Percentiles rank a stretch among this genome's conserved stretches.
These are phyloP conservation scores for Caenorhabditis uteleia DNA, from an alignment of 2,888 invertebrate species.

Conservation along the genomic window DNA sequence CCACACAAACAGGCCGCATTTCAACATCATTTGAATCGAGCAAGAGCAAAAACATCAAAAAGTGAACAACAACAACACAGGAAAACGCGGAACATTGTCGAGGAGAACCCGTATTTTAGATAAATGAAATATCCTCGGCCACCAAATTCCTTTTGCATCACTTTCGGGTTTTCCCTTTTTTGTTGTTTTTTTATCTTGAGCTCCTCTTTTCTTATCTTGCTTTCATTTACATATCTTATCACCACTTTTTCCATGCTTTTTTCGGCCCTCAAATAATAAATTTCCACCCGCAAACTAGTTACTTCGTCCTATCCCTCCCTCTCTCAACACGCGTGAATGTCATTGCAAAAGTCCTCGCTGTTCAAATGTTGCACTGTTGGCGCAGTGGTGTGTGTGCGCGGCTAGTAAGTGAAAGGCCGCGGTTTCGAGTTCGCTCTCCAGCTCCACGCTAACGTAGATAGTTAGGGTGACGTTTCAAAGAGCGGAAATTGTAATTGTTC, in stretches of 20 bases:
- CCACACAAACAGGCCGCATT: constrained; percentile 48
- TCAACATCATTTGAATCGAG: constrained; percentile 31
- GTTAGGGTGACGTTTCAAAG: constrained; percentile 36
- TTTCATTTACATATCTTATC: too few species aligned
- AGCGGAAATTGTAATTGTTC: constrained; percentile 38
- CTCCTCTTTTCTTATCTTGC: too few species aligned
- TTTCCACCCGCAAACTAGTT: too few species aligned
- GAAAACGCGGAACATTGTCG: constrained; percentile 34
- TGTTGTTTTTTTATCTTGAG: too few species aligned
- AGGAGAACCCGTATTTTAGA: constrained; percentile 36
- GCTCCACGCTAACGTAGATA: constrained; percentile 32
- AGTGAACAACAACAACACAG: constrained; percentile 19
- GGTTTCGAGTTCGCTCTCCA: constrained; percentile 30
- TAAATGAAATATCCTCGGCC: too few species aligned
- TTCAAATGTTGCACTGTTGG: constrained; percentile 9
- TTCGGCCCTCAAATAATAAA: too few species aligned
- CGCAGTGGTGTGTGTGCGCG: constrained; percentile 14
- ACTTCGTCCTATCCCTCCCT: too few species aligned
- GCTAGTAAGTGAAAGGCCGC: constrained; percentile 2
- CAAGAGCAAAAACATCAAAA: constrained; percentile 27
- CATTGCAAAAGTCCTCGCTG: too few species aligned
- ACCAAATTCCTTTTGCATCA: too few species aligned
- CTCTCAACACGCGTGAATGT: too few species aligned
- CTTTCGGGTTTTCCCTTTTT: too few species aligned
- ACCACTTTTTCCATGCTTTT: too few species aligned